Base-by-base conservation (phyloP, 2,888 invertebrate genomes). In the Timandra comae region DNA sequence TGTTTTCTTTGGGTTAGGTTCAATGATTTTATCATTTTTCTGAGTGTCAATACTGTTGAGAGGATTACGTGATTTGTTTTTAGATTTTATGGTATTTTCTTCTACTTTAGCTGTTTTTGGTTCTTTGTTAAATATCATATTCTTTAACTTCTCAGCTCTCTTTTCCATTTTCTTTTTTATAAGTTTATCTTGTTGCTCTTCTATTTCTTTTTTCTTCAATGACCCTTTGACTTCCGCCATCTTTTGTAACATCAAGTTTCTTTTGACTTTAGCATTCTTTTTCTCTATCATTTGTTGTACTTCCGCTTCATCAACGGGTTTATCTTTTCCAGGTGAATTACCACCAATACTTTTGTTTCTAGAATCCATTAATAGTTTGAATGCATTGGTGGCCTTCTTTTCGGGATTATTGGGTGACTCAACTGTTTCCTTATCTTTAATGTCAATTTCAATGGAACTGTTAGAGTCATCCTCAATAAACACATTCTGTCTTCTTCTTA, bases 291-390 rank as follows among this genome's bases (percentile, higher is more conserved):
- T 38, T 36, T 64, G 72, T 41, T 68, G 56, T 12, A 46, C 38
- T 41, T 71, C 65, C 33, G 47, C 44, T 37, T 63, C 59, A 27
- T 66, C 63, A 29, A 43, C 29, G 10, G 29, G 44, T 50, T 62
- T 69, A 27, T 86, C 86, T 69, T 88, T 89, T 0, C 91, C 91
- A 5, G 88, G 87, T 12, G 89, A 88, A 69, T 91, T 91, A 11
- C 71, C 67, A 2, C 91, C 91, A 41, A 91, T 87, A 28, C 82
- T 81, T 60, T 89, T 90, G 56, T 89, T 88, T 43, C 91, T 80
- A 9, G 89, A 88, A 44, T 88, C 89, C 91, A 91, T 91, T 77
- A 91, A 79, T 16, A 91, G 59, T 53, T 89, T 79, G 64, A 91
- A 91, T 20, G 89, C 91, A 84, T 91, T 72, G 32, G 65, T 76